Percentiles rank a stretch among this genome's conserved stretches.
Conservation (phyloP, 2,113 vertebrate genomes). For the Percopsis transmontana region DNA sequence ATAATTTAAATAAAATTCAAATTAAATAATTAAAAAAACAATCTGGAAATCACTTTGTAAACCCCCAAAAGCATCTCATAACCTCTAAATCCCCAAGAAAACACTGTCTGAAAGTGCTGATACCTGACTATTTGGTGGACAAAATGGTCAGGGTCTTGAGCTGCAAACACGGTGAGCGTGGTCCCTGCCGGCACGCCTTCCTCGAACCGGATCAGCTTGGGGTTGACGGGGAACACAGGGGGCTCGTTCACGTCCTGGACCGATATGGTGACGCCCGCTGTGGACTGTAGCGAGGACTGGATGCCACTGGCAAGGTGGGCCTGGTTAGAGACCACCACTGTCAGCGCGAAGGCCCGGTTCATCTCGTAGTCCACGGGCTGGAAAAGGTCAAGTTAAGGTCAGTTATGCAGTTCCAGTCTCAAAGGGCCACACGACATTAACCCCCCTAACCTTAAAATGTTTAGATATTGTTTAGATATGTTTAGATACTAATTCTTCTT, state of each 20-base stretch:
- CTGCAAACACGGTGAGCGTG: constrained; percentile 84
- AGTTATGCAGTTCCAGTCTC: no score
- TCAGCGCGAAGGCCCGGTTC: constrained; percentile 96
- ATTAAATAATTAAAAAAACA: no score
- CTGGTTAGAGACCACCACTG: constrained; percentile 95
- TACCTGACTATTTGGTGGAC: constrained; percentile 93
- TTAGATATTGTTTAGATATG: no score
- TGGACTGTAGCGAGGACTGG: constrained; percentile 95
- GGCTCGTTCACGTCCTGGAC: constrained; percentile 94
- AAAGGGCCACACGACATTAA: no score
- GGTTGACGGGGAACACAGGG: constrained; percentile 90
- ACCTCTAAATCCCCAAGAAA: no score
- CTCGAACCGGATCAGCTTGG: constrained; percentile 91
- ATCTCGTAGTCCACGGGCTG: constrained; percentile 96
- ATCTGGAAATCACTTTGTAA: no score
- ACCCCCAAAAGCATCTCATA: no score
- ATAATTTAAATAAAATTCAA: no score
- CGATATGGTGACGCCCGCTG: constrained; percentile 93
- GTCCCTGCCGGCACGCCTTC: constrained; percentile 90
- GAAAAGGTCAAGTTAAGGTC: not conserved
- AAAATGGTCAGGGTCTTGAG: constrained; percentile 83
- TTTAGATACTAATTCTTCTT: no score
- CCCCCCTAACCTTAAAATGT: no score
- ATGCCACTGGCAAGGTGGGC: constrained; percentile 93
- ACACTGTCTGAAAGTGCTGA: no score